Evolutionary conservation across 2,113 vertebrate genomes (phyloP), one percentile per base, ranked within the genome.

Genomic region (Alligator mississippiensis): DNA sequence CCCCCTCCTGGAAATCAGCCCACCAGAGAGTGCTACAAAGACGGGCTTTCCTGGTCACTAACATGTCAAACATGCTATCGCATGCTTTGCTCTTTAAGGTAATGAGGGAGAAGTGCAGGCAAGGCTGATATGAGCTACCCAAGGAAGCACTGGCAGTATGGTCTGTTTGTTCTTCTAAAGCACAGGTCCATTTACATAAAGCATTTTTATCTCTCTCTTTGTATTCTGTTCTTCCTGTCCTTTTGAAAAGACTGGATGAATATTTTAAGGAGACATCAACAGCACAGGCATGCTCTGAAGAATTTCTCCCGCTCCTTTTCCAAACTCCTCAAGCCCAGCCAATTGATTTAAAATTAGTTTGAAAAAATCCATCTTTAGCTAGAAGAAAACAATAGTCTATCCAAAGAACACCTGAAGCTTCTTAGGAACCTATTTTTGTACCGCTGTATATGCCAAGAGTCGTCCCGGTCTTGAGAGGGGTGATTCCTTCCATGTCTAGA

Each of bases 1-100:
- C 47, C 47, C 82, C 92, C 16, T 61, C 63, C 90, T 92, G 92
- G 95, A 93, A 34, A 81, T 90, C 83, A 84, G 58, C 77, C 62
- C 75, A 22, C 0, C 7, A 72, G 59, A 47, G 66, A 66, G 57
- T 87, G 47, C 0, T 2, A 76, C 57, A 15, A 55, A 91, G 70
- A 12, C 0, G 0, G 24, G 27, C 19, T 63, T 34, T 81, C 60
- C 27, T 4, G 55, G 61, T 72, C 82, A 72, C 16, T 24, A 57
- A 81, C 1, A 0, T 24, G 59, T n/a, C 4, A 77, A 87, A 10
- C 55, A 12, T 5, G 0, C 0, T 1, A 54, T 55, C 1, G n/a
- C 18, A 1, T 38, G 79, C 28, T 59, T 87, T 84, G 68, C 60
- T 61, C 28, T 28, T 15, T 61, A 24, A 72, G 80, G 61, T 78